Evolutionary conservation across 2,113 vertebrate species (phyloP), one percentile per base, ranked within the genome.

Genomic region (Butastur rufipennis): DNA sequence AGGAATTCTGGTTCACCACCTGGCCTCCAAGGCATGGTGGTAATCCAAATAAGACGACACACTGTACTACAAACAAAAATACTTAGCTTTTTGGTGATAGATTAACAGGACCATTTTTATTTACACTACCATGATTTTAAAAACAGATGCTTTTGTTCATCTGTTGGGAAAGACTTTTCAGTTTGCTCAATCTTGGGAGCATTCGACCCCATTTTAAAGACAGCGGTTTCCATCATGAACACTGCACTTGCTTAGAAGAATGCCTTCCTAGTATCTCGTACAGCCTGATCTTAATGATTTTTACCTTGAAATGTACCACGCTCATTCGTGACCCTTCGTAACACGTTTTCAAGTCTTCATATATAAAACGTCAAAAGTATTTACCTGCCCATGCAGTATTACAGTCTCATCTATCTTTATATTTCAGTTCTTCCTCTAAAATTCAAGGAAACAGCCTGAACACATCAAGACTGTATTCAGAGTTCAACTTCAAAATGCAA

Each of bases 381-480:
- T 97, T 97, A 96, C 93, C 87, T 94, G 80, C 81, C 87, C 87
- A 50, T 34, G 82, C 67, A 91, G 83, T 78, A 81, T 82, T 82
- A 95, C 62, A 89, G 87, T 89, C 73, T 92, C 91, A 95, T 94
- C 90, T 97, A 95, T 23, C 63, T 91, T 94, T 97, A 21, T 59
- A 94, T 94, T 92, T 97, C 88, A 90, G 67, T 80, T 97, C 96
- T 96, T 97, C 89, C 94, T 96, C 81, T 95, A 95, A 86, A 82
- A 96, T 74, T 95, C 92, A 95, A 88, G 90, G 70, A 93, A 97
- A 86, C 29, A 86, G 92, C 77, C 80, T 91, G 87, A 96, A 86
- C 47, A 77, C 11, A 87, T 52, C 40, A 55, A 91, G 78, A 48
- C 53, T 34, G 62, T 31, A 80, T 50, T 90, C 71, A 94, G 67